Evolutionary conservation across 2,888 invertebrate genomes (phyloP).

Genomic region (Tupiocoris notatus): DNA sequence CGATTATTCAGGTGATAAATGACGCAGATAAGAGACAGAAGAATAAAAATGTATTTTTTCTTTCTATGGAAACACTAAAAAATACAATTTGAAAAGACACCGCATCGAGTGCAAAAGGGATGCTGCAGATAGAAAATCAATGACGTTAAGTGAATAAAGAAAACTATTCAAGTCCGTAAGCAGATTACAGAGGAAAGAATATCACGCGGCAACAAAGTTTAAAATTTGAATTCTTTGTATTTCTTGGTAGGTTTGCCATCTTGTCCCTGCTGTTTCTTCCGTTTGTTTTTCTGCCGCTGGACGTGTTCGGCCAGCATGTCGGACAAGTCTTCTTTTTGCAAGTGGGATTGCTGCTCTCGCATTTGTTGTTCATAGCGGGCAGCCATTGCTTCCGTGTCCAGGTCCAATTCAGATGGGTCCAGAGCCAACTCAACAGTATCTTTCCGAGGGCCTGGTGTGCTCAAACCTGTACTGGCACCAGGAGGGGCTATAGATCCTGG

Average conservation of each 20-base stretch:
- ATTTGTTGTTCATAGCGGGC: conserved; percentile 94
- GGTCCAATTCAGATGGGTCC: conserved; percentile 95
- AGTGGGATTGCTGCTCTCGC: conserved; percentile 84
- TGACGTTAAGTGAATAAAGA: too few relatives aligned
- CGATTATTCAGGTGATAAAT: too few relatives aligned
- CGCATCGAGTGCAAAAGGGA: too few relatives aligned
- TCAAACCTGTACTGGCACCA: conserved; percentile 51
- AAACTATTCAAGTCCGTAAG: too few relatives aligned
- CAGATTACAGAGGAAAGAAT: background rate
- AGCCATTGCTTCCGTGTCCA: conserved; percentile 92
- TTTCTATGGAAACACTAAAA: too few relatives aligned
- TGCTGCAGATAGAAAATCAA: too few relatives aligned
- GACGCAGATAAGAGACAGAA: too few relatives aligned
- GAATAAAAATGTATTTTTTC: too few relatives aligned
- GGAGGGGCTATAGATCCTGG: conserved; percentile 39
- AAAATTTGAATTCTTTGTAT: conserved; percentile 98
- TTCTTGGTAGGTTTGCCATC: conserved; percentile 91
- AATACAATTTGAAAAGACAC: too few relatives aligned
- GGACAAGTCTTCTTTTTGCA: conserved; percentile 90
- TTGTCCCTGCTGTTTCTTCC: conserved; percentile 85
- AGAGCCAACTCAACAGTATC: conserved; percentile 86
- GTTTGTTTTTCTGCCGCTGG: conserved; percentile 92
- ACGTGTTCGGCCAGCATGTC: conserved; percentile 99
- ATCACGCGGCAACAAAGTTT: background rate
- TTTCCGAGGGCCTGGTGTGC: conserved; percentile 48